Evolutionary conservation across 2,888 invertebrate species (phyloP).

Genomic region (Hyalella azteca): DNA sequence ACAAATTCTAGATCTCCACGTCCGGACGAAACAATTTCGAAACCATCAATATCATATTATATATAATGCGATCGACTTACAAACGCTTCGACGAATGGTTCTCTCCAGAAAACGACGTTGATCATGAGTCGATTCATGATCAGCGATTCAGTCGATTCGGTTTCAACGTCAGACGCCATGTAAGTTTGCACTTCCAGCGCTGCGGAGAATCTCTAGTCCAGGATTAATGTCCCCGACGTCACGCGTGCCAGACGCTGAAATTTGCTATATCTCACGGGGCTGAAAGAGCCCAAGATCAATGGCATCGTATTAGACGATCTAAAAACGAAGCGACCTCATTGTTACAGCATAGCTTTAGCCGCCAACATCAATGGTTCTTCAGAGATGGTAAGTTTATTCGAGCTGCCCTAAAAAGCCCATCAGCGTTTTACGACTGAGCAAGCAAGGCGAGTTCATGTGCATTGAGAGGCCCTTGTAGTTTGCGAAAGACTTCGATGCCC

Average conservation of each 20-base stretch:
- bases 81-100: too few species aligned
- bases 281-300: slow-evolving; percentile 11
- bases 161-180: too few species aligned
- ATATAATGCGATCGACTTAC: too few species aligned
- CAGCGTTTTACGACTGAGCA: slow-evolving; percentile 31
- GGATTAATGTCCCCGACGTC: neutral
- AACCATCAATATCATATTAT: too few species aligned
- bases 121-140: too few species aligned
- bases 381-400: slow-evolving; percentile 35
- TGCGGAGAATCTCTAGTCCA: neutral
- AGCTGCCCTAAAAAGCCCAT: slow-evolving; percentile 26
- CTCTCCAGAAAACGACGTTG: too few species aligned
- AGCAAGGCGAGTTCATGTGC: slow-evolving; percentile 28
- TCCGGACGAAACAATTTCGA: too few species aligned
- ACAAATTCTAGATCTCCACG: too few species aligned
- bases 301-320: slow-evolving; percentile 17
- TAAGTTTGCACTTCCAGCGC: too few species aligned
- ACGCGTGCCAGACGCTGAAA: slow-evolving; percentile 19
- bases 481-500: neutral
- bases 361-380: slow-evolving; percentile 16
- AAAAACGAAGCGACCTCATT: slow-evolving; percentile 22
- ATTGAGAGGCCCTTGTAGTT: slow-evolving; percentile 3
- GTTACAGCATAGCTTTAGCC: slow-evolving; percentile 12
- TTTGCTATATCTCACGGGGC: slow-evolving; percentile 18
- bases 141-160: too few species aligned